phyloP scores from a whole-genome alignment of 92 coral and sea anemone genomes.

The Anthopleura xanthogrammica region DNA sequence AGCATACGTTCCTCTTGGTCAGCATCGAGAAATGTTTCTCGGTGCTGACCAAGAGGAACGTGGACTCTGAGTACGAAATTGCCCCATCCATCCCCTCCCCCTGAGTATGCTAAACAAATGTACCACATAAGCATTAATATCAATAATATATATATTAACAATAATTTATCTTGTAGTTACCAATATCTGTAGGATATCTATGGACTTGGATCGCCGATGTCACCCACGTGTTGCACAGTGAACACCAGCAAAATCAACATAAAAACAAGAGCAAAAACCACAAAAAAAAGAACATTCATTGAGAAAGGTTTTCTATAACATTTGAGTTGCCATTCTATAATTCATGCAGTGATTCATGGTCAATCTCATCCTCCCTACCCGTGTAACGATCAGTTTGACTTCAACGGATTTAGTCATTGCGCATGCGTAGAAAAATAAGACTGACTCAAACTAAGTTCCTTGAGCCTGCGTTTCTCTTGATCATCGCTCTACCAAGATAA shows the following conservation, averaged over 20 bases:
- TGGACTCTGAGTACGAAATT: too few relatives aligned
- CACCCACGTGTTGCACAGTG: slow-evolving; percentile 98
- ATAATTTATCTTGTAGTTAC: slow-evolving; percentile 65
- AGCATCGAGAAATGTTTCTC: too few relatives aligned
- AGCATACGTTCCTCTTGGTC: too few relatives aligned
- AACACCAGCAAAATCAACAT: slow-evolving; percentile 94
- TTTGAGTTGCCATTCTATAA: slow-evolving; percentile 30
- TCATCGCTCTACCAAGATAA: not conserved
- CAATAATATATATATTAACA: not conserved
- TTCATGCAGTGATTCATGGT: not conserved
- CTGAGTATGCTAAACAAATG: not conserved
- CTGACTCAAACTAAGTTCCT: not conserved
- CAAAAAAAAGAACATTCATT: slow-evolving; percentile 64
- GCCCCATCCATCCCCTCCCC: too few relatives aligned
- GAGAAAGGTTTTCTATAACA: slow-evolving; percentile 15
- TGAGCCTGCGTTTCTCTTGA: not conserved
- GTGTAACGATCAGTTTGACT: not conserved
- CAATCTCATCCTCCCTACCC: not conserved
- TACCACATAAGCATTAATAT: not conserved
- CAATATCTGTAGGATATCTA: slow-evolving; percentile 88
- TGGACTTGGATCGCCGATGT: slow-evolving; percentile 94
- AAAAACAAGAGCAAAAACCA: slow-evolving; percentile 63
- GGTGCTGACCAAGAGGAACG: too few relatives aligned
- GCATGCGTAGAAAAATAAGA: not conserved
- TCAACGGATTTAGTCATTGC: not conserved